A percentile compares a stretch with the other conserved stretches of the same genome.
phyloP scores from a whole-genome alignment of 2,888 invertebrate species.

The Ophion ellenae region DNA sequence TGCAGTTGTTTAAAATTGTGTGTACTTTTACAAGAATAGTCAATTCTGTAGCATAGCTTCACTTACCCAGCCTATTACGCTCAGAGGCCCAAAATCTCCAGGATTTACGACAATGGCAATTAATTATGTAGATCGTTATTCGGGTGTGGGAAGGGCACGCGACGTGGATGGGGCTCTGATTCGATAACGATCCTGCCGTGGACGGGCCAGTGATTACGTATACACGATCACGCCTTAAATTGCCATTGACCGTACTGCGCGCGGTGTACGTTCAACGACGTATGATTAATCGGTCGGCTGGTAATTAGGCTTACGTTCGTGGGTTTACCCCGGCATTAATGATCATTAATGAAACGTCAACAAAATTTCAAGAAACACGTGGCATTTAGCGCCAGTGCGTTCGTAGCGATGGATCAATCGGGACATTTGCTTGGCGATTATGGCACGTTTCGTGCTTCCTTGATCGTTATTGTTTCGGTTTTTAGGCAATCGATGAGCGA shows the following conservation, averaged over 20 bases:
- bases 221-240: conserved; percentile 26
- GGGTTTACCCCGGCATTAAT: conserved; percentile 2
- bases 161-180: conserved; percentile 25
- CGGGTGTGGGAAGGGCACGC: conserved; percentile 18
- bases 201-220: conserved; percentile 24
- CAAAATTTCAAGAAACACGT: conserved; percentile 2
- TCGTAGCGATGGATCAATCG: background rate
- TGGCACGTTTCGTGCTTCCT: background rate
- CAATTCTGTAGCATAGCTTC: background rate
- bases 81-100: background rate
- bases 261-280: conserved; percentile 8
- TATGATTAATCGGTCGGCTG: conserved; percentile 24
- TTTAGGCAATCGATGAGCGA: background rate
- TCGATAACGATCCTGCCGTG: conserved; percentile 17
- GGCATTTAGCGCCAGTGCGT: background rate
- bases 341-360: conserved; percentile 14
- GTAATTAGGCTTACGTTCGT: conserved; percentile 16
- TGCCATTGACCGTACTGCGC: conserved; percentile 20
- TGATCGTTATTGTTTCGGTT: background rate
- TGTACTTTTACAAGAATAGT: background rate
- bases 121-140: conserved; percentile 28
- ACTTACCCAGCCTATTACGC: background rate
- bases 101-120: conserved; percentile 32
- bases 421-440: background rate
- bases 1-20: background rate